Evolutionary conservation across 2,888 invertebrate genomes (phyloP).

Genomic region (Habroteleia sp.): DNA sequence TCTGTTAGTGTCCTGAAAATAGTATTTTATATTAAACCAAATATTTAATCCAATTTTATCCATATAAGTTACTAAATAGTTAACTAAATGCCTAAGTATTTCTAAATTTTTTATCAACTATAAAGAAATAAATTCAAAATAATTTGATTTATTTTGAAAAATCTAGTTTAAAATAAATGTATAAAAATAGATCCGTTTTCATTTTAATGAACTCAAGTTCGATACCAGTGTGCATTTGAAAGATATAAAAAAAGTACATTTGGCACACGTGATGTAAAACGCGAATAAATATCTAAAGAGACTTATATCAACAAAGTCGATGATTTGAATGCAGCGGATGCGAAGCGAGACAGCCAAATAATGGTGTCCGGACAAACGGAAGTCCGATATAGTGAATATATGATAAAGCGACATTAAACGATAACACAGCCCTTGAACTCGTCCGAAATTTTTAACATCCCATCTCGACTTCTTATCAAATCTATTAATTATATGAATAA

Average conservation of each 20-base stretch:
- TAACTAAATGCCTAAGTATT: too few relatives aligned
- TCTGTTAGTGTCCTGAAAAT: conserved; percentile 70
- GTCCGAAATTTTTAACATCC: conserved; percentile 12
- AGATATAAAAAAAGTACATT: conserved; percentile 37
- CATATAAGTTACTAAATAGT: too few relatives aligned
- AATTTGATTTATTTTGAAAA: too few relatives aligned
- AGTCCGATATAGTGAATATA: conserved; percentile 50
- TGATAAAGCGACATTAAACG: conserved; percentile 55
- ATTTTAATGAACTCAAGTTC: too few relatives aligned
- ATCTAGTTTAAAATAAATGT: too few relatives aligned
- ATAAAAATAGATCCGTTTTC: too few relatives aligned
- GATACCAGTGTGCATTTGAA: too few relatives aligned
- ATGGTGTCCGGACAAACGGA: conserved; percentile 49
- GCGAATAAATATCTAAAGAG: conserved; percentile 54
- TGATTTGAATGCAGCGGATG: conserved; percentile 51
- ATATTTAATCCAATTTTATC: too few relatives aligned
- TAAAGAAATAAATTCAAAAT: too few relatives aligned
- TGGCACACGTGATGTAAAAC: conserved; percentile 35
- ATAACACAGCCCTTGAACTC: conserved; percentile 56
- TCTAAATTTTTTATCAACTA: too few relatives aligned
- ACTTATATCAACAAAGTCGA: conserved; percentile 45
- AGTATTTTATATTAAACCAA: too few relatives aligned
- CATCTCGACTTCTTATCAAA: conserved; percentile 7
- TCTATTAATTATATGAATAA: conserved; percentile 2
- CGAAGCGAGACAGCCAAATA: conserved; percentile 48